These are phyloP conservation scores for Lepidurus apus DNA, from an alignment of 1,140 invertebrate genomes.

Conservation along the genomic window DNA sequence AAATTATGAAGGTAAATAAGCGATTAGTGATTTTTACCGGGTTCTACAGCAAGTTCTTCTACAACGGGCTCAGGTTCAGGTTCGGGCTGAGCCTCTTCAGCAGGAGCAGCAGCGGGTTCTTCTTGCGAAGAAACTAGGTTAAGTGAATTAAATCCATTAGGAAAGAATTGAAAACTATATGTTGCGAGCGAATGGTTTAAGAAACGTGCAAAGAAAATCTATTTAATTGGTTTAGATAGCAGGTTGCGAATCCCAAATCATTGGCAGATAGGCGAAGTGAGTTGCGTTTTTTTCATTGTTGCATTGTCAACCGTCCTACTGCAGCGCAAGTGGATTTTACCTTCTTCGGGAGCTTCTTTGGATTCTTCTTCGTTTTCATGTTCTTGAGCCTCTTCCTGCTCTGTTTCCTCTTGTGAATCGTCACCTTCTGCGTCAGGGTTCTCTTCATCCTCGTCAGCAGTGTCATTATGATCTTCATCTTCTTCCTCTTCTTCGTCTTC, in stretches of 20 bases:
- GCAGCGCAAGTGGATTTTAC: conserved; percentile 29
- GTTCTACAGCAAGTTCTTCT: conserved; percentile 31
- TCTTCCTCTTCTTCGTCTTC: conserved; percentile 39
- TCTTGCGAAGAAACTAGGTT: neutral
- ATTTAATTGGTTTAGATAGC: conserved; percentile 1
- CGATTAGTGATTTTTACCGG: conserved; percentile 22
- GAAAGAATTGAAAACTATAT: neutral
- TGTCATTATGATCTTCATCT: conserved; percentile 40
- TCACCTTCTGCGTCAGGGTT: conserved; percentile 30
- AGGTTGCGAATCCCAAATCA: neutral
- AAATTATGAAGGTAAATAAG: neutral
- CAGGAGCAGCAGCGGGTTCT: conserved; percentile 15
- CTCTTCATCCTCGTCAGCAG: conserved; percentile 35
- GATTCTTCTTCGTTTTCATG: conserved; percentile 29
- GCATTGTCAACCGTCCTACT: neutral
- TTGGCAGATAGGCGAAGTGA: conserved; percentile 24
- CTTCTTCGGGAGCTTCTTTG: conserved; percentile 35
- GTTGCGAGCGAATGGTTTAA: neutral
- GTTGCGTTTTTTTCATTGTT: conserved; percentile 27
- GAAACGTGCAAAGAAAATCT: neutral
- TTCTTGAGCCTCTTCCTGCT: conserved; percentile 32
- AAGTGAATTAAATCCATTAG: neutral
- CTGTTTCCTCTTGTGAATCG: conserved; percentile 30
- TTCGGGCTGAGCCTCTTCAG: conserved; percentile 27
- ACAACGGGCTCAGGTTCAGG: conserved; percentile 29